A percentile compares a stretch with the other conserved stretches of the same genome.
Conservation (phyloP, 2,888 invertebrate genomes). For the Polyommatus icarus region DNA sequence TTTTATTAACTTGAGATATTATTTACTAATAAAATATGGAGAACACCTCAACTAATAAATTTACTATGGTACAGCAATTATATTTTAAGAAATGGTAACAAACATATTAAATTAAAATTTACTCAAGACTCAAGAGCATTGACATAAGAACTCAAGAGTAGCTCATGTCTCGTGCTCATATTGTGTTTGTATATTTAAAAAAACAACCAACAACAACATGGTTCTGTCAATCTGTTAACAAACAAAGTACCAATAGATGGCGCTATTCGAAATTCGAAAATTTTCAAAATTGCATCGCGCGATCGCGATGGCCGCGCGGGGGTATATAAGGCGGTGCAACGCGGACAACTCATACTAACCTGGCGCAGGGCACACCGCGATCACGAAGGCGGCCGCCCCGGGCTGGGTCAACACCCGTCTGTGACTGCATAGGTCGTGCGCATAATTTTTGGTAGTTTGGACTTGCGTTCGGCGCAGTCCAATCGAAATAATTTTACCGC, state of each 20-base stretch:
- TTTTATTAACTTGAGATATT: too few relatives aligned
- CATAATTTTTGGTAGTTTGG: conserved; percentile 83
- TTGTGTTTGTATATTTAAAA: too few relatives aligned
- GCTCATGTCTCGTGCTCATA: too few relatives aligned
- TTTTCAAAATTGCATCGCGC: conserved; percentile 53
- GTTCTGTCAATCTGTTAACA: too few relatives aligned
- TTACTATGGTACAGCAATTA: too few relatives aligned
- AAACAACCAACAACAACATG: too few relatives aligned
- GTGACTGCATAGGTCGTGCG: conserved; percentile 83
- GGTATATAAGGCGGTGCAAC: conserved; percentile 49
- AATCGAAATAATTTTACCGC: background rate
- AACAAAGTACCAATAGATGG: conserved; percentile 12
- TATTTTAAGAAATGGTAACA: too few relatives aligned
- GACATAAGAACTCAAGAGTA: too few relatives aligned
- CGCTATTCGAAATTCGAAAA: conserved; percentile 60
- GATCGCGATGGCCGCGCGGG: conserved; percentile 50
- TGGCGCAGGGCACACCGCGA: conserved; percentile 87
- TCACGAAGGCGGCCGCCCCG: conserved; percentile 84
- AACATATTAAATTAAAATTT: too few relatives aligned
- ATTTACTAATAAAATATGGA: too few relatives aligned
- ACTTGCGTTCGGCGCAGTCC: conserved; percentile 83
- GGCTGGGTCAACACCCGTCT: conserved; percentile 81
- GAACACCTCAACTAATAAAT: too few relatives aligned
- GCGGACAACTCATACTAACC: conserved; percentile 79
- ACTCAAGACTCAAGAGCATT: too few relatives aligned